Evolutionary conservation across 2,888 invertebrate species (phyloP), one percentile per base, ranked within the genome.

Genomic region (Papilio protenor): DNA sequence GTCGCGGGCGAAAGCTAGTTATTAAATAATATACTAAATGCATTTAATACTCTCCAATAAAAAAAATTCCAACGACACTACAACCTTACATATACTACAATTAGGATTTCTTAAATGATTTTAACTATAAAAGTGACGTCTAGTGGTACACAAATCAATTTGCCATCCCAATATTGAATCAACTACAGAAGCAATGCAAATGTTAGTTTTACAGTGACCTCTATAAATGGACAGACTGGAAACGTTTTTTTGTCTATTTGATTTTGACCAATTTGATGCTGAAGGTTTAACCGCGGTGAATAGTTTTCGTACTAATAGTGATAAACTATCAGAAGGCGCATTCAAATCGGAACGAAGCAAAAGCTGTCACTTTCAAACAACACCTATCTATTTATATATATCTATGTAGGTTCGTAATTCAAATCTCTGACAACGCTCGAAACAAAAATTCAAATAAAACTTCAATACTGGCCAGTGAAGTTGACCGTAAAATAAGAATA

Each of bases 401-500:
- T 40, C 40, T 40, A 8, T 40, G 40, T 64, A 33, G 59, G 59
- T 27, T 66, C 3, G 18, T n/a, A 66, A 66, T 66, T 64, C 23
- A 33, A 64, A 64, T 64, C 64, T 33, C 40, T 66, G 45, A 66
- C 40, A 66, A 45, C 11, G 11, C 10, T 40, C 66, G 33, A 64
- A 33, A 64, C 8, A 10, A 64, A 12, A 64, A 27, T 64, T 27
- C 64, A 27, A 18, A 33, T 33, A 40, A 40, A 66, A 64, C 21
- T 23, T 23, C 14, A 66, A 66, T 47, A 21, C 47, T 64, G 27
- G 61, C 59, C 71, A 57, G 23, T 27, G 57, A 47, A 70, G 16
- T 11, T 45, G 70, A 23, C 57, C 47, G 47, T 69, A 47, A 77
- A 59, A 8, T 77, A 47, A 18, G 45, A 77, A 69, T 40, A 64